Conservation (phyloP, 2,797 vertebrate species). For the Vipera latastei region DNA sequence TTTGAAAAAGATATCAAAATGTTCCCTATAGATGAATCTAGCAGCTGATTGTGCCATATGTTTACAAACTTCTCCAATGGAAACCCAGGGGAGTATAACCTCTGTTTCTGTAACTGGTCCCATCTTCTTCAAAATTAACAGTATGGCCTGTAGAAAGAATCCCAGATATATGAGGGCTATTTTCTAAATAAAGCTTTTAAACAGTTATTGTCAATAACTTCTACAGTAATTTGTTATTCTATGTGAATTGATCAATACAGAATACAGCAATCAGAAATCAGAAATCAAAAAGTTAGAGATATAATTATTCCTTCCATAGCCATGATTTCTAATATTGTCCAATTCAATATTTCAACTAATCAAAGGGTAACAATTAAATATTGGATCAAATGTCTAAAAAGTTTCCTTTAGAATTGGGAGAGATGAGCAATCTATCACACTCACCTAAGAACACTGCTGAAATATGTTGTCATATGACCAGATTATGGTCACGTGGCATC, state of each 20-base stretch:
- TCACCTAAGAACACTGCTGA: not conserved
- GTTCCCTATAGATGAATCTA: constrained; percentile 78
- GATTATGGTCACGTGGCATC: not conserved
- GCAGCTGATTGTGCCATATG: constrained; percentile 82
- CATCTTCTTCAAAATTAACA: constrained; percentile 81
- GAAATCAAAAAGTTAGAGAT: not conserved
- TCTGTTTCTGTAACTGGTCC: constrained; percentile 79
- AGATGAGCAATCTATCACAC: not conserved
- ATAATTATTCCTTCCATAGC: not conserved
- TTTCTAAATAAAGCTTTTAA: constrained; percentile 22
- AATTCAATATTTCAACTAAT: not conserved
- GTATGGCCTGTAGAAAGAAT: constrained; percentile 75
- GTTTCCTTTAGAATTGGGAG: not conserved
- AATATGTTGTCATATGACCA: not conserved
- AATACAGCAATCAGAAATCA: not conserved
- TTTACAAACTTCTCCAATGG: constrained; percentile 81
- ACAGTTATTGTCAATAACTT: not conserved
- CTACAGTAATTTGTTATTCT: not conserved
- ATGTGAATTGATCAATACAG: not conserved
- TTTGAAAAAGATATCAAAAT: constrained; percentile 84
- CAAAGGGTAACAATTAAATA: constrained; percentile 1
- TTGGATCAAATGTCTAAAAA: not conserved
- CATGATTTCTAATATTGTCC: not conserved
- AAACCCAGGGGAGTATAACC: constrained; percentile 77
- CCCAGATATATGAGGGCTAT: not conserved